Conservation (phyloP, 2,113 vertebrate genomes). For the Spilogale gracilis region DNA sequence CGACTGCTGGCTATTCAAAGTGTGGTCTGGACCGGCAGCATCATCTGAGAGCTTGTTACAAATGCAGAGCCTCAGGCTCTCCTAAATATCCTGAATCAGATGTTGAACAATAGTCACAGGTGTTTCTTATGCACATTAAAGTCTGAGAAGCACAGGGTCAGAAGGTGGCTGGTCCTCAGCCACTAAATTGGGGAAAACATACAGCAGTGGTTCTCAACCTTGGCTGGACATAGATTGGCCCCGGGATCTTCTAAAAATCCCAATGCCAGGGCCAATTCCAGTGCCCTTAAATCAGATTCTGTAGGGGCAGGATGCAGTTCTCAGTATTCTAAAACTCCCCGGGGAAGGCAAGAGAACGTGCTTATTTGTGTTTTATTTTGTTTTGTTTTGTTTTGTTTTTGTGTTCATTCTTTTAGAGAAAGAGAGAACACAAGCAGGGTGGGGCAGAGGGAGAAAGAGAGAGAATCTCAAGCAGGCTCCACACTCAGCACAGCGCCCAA, state of each 20-base stretch:
- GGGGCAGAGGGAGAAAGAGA: neutral
- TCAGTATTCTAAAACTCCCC: neutral
- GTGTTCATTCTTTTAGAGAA: neutral
- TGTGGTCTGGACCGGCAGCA: neutral
- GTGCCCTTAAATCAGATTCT: neutral
- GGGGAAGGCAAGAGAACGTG: too few species aligned
- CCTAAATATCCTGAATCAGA: neutral
- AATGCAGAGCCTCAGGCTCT: neutral
- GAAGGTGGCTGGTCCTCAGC: neutral
- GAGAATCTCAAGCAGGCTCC: neutral
- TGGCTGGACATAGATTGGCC: neutral
- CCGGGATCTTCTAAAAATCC: neutral
- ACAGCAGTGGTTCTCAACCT: neutral
- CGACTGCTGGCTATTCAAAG: neutral
- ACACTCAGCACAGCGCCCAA: neutral
- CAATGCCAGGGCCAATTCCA: neutral
- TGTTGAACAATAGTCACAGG: neutral
- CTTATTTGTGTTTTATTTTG: neutral
- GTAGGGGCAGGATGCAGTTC: fast-evolving
- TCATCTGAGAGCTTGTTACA: neutral
- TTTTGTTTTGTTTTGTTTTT: neutral
- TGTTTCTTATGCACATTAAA: neutral
- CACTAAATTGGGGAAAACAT: neutral
- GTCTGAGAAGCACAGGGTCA: neutral
- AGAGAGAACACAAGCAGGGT: neutral